Conservation (phyloP, 2,113 vertebrate genomes). For the Ciconia stormi region DNA sequence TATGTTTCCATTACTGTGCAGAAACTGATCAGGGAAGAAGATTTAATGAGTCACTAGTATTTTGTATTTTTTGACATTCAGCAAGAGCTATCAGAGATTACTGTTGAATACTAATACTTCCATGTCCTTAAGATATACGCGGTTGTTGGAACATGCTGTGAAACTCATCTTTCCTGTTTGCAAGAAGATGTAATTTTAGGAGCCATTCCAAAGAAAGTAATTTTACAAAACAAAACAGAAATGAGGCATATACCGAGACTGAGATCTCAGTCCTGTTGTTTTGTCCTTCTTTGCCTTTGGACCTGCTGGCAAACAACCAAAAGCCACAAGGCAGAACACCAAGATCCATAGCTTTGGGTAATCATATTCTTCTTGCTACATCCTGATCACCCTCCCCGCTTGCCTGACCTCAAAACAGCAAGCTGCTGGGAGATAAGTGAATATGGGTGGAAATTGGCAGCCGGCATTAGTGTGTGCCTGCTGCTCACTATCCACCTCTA, state of each 20-base stretch:
- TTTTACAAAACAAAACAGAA: background rate
- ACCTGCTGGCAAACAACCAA: background rate
- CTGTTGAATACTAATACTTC: background rate
- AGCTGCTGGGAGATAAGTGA: background rate
- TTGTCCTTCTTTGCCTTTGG: slow-evolving; percentile 33
- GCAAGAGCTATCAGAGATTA: background rate
- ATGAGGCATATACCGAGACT: background rate
- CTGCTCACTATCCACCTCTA: background rate
- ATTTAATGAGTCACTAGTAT: slow-evolving; percentile 8
- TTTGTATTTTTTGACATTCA: background rate
- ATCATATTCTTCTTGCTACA: background rate
- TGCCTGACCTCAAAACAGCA: background rate
- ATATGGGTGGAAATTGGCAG: background rate
- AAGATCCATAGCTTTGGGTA: background rate
- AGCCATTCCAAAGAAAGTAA: slow-evolving; percentile 1
- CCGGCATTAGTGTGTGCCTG: background rate
- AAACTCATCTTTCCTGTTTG: background rate
- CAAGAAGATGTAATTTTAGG: slow-evolving; percentile 4
- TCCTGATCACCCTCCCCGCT: background rate
- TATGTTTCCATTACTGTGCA: background rate
- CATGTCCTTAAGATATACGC: background rate
- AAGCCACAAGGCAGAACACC: slow-evolving; percentile 14
- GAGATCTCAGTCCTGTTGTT: background rate
- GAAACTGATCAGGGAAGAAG: background rate
- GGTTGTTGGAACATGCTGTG: background rate